Evolutionary conservation across 2,888 invertebrate genomes (phyloP), one percentile per base, ranked within the genome.

Genomic region (Stegana nigrithorax): DNA sequence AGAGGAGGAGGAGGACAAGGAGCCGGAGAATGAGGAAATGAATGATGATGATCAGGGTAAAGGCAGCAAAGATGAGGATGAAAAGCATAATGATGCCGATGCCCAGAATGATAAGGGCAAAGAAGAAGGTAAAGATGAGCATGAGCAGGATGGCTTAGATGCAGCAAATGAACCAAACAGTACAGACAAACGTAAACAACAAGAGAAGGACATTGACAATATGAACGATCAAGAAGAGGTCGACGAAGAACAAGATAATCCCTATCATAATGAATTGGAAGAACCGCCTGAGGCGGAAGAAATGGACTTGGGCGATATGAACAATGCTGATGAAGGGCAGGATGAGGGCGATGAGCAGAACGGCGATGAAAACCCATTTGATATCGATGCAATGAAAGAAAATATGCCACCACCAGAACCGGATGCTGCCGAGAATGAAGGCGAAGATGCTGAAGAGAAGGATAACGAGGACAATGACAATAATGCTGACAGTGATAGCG

Each of bases 271-370:
- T 39, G 90, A 94, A 59, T 88, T 92, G 66, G 90, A 91, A 71
- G 91, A 91, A 47, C 88, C 91, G 10, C 92, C 92, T 0, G 94
- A 96, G 79, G 92, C 95, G 0, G 95, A 96, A 84, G 90, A 92
- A 55, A 90, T 96, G 84, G 95, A 97, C 78, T 85, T 97, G 65
- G 95, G 96, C 0, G 95, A 97, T 44, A 92, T 96, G 83, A 87
- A 95, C 72, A 90, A 95, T 70, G 85, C 95, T 17, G 95, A 96
- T 76, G 93, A 90, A 26, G 91, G 87, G 70, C 90, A 87, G 80
- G 90, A 86, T 6, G 90, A 90, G 23, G 90, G 90, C 5, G 76
- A 77, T 10, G 79, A 83, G 17, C 89, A 90, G 67, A 85, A 88
- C 75, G 86, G 88, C 62, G 91, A 91, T 26, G 92, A 93, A 68